phyloP scores from a whole-genome alignment of 37 sponge, comb jelly and placozoan genomes.

The Haliclona indistincta region DNA sequence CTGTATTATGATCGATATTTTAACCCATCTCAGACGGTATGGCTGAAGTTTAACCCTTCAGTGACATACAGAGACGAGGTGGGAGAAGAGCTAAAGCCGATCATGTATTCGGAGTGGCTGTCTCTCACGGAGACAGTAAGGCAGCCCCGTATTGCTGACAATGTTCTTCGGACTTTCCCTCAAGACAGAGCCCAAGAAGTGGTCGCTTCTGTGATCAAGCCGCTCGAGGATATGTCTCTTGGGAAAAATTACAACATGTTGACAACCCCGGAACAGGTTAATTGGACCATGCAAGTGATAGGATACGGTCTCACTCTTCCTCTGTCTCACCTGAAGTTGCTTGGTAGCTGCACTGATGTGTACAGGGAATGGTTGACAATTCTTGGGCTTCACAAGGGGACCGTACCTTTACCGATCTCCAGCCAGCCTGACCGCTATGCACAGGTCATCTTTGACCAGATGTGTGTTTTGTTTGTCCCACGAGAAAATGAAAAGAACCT shows the following conservation, averaged over 20 bases:
- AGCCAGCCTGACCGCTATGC: constrained; percentile 55
- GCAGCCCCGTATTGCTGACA: not conserved
- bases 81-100: not conserved
- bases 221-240: constrained; percentile 16
- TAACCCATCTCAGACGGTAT: too few species aligned
- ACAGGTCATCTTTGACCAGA: constrained; percentile 60
- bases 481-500: constrained; percentile 3
- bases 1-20: too few species aligned
- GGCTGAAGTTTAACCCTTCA: constrained; percentile 10
- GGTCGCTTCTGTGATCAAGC: constrained; percentile 55
- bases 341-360: constrained; percentile 53
- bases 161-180: constrained; percentile 51
- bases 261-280: constrained; percentile 47
- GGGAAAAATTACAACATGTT: constrained; percentile 11
- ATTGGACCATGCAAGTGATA: constrained; percentile 84
- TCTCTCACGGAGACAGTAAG: constrained; percentile 43
- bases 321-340: constrained; percentile 44
- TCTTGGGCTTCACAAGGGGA: constrained; percentile 12
- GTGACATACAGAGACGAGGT: too few species aligned
- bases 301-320: constrained; percentile 79
- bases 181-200: constrained; percentile 39
- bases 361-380: constrained; percentile 75
- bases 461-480: constrained; percentile 41
- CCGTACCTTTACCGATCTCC: constrained; percentile 57
- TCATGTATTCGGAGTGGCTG: constrained; percentile 75